phyloP scores from a whole-genome alignment of 1,140 invertebrate species.

The Tigriopus japonicus region DNA sequence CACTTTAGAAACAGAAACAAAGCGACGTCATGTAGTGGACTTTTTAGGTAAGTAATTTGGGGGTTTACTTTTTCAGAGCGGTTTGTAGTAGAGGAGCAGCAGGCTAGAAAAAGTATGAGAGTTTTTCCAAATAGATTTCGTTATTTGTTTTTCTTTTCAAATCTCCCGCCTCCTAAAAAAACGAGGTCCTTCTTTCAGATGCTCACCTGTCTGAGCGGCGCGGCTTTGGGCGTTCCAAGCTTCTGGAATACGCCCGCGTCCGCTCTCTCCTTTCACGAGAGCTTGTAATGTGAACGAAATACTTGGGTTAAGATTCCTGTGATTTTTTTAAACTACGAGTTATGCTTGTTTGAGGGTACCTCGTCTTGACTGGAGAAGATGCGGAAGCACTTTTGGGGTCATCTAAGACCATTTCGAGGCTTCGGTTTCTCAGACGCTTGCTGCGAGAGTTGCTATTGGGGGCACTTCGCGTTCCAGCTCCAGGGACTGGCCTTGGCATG shows the following conservation, averaged over 20 bases:
- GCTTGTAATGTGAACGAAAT: too few relatives aligned
- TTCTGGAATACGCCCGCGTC: conserved; percentile 20
- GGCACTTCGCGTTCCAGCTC: too few relatives aligned
- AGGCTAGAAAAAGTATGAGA: conserved; percentile 14
- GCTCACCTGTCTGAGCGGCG: conserved; percentile 5
- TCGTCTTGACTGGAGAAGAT: too few relatives aligned
- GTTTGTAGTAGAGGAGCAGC: conserved; percentile 17
- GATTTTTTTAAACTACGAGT: too few relatives aligned
- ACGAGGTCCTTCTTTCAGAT: not conserved
- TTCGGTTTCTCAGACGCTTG: conserved; percentile 2
- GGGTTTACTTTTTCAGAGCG: not conserved
- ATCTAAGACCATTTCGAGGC: conserved; percentile 11
- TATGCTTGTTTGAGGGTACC: too few relatives aligned
- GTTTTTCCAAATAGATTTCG: not conserved
- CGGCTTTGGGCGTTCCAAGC: conserved; percentile 10
- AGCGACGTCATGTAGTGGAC: too few relatives aligned
- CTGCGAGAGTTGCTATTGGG: not conserved
- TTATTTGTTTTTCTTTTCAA: too few relatives aligned
- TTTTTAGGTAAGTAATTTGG: too few relatives aligned
- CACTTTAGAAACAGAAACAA: too few relatives aligned
- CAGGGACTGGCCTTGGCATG: too few relatives aligned
- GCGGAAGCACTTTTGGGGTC: not conserved
- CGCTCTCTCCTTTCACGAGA: conserved; percentile 27
- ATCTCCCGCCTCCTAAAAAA: not conserved
- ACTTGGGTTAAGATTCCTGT: too few relatives aligned